A percentile compares a stretch with the other conserved stretches of the same genome.
Conservation (phyloP, 1,140 invertebrate genomes). For the Sarcophaga peregrina region DNA sequence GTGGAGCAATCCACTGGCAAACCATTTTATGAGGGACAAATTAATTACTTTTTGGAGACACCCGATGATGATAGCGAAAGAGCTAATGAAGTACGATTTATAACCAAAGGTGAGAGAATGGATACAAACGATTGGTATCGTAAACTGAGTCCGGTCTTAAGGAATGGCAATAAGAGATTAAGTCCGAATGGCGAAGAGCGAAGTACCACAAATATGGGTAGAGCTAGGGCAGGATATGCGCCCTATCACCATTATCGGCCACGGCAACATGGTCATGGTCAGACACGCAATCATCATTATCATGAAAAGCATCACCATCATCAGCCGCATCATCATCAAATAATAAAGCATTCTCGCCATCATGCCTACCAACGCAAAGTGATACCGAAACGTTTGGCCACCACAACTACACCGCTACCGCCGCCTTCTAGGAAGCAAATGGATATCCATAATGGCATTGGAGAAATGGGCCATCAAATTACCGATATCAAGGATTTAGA, state of each 20-base stretch:
- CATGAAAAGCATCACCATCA: constrained; percentile 43
- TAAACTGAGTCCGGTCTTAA: constrained; percentile 56
- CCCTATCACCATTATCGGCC: constrained; percentile 35
- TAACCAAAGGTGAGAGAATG: constrained; percentile 50
- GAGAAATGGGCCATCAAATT: constrained; percentile 57
- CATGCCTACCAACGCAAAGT: constrained; percentile 52
- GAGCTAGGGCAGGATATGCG: constrained; percentile 37
- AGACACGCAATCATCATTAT: constrained; percentile 46
- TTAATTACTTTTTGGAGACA: constrained; percentile 58
- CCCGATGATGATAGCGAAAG: constrained; percentile 45
- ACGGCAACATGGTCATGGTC: constrained; percentile 34
- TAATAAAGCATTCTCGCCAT: background rate
- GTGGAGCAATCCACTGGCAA: background rate
- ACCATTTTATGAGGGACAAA: constrained; percentile 61
- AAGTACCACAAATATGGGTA: background rate
- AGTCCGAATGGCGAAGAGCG: background rate
- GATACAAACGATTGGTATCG: constrained; percentile 62
- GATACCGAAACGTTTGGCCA: background rate
- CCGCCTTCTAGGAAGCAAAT: constrained; percentile 41
- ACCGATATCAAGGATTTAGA: constrained; percentile 60
- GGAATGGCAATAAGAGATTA: constrained; percentile 54
- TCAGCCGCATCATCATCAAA: constrained; percentile 17
- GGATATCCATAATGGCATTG: constrained; percentile 23
- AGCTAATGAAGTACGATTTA: constrained; percentile 42
- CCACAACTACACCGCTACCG: constrained; percentile 40